A percentile compares a stretch with the other conserved stretches of the same genome.
phyloP scores from a whole-genome alignment of 2,113 vertebrate species.

The human region DNA sequence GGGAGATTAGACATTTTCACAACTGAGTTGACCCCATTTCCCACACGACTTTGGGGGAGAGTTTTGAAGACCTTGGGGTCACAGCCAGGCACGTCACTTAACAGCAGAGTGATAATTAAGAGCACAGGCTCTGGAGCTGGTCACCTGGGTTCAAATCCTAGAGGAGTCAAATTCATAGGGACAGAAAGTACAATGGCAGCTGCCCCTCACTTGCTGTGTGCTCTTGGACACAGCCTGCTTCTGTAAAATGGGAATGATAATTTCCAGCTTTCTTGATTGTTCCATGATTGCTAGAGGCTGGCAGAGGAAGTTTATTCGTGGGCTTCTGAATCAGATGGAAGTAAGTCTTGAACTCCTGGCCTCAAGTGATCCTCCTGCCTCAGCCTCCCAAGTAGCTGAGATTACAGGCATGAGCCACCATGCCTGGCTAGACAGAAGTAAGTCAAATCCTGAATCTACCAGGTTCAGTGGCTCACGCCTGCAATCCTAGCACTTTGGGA shows the following conservation, averaged over 20 bases:
- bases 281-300: not conserved
- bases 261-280: not conserved
- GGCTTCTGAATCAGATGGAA: not conserved
- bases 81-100: accelerated
- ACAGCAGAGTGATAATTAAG: not conserved
- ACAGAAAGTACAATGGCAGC: too few species aligned
- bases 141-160: not conserved
- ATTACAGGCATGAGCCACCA: too few species aligned
- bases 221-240: accelerated
- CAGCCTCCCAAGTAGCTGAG: too few species aligned
- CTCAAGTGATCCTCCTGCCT: too few species aligned
- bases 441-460: too few species aligned
- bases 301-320: accelerated
- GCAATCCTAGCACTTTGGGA: too few species aligned
- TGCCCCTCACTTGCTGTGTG: too few species aligned
- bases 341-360: too few species aligned
- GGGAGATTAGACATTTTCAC: too few species aligned
- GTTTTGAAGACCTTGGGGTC: not conserved
- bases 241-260: accelerated
- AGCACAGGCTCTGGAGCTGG: not conserved
- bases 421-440: too few species aligned
- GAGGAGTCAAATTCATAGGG: too few species aligned
- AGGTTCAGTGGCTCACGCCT: too few species aligned
- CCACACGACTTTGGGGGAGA: accelerated
- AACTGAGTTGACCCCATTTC: not conserved